Conservation (phyloP, 2,113 vertebrate genomes). For the Dromaius novaehollandiae region DNA sequence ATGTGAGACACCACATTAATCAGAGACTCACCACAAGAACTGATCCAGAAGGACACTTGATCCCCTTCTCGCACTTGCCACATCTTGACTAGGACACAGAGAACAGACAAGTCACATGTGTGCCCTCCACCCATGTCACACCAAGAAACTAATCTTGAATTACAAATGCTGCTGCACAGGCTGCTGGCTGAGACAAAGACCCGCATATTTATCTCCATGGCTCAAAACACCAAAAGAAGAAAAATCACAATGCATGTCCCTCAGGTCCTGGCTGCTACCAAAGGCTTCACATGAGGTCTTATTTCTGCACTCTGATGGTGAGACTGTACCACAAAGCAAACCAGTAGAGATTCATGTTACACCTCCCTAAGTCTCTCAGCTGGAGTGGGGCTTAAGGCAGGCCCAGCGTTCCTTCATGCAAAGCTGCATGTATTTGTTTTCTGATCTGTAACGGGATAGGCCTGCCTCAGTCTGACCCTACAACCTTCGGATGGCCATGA, state of each 20-base stretch:
- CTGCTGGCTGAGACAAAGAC: constrained; percentile 1
- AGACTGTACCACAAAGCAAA: neutral
- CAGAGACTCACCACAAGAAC: constrained; percentile 65
- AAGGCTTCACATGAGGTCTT: neutral
- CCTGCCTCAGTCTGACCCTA: neutral
- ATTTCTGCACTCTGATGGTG: neutral
- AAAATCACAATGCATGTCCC: neutral
- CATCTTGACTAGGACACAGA: constrained; percentile 67
- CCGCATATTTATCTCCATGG: neutral
- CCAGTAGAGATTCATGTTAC: neutral
- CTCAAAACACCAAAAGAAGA: neutral
- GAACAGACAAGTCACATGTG: constrained; percentile 42
- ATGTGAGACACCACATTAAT: neutral
- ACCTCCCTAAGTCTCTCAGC: neutral
- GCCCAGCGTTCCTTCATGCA: neutral
- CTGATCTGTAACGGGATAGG: neutral
- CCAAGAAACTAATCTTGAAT: neutral
- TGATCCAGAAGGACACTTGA: constrained; percentile 69
- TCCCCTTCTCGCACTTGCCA: constrained; percentile 54
- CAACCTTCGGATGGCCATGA: neutral
- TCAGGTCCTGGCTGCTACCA: neutral
- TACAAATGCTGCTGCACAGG: neutral
- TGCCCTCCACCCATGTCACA: neutral
- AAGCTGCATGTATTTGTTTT: neutral
- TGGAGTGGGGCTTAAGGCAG: neutral